Conservation (phyloP, 2,113 vertebrate genomes). For the Guaruba guarouba region DNA sequence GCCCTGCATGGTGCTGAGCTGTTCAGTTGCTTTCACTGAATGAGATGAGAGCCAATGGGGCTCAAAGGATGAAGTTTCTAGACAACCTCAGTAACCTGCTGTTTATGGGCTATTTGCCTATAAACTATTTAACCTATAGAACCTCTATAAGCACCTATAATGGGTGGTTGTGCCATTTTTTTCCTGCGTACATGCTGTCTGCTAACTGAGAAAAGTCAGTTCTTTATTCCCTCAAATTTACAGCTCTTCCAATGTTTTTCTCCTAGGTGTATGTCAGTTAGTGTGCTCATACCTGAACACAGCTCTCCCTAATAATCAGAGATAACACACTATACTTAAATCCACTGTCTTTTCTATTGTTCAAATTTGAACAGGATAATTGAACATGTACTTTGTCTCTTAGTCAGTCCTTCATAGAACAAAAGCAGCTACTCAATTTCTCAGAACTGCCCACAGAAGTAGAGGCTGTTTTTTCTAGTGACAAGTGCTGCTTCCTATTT, state of each 20-base stretch:
- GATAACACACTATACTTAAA: not conserved
- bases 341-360: not conserved
- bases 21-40: not conserved
- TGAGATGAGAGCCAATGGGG: not conserved
- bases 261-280: not conserved
- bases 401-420: conserved; percentile 7
- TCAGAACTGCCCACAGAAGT: conserved; percentile 24
- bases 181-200: not conserved
- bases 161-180: not conserved
- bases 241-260: not conserved
- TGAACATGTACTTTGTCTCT: not conserved
- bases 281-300: not conserved
- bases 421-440: not conserved
- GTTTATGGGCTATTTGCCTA: not conserved
- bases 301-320: not conserved
- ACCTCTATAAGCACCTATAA: not conserved
- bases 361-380: conserved; percentile 34
- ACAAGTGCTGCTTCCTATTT: not conserved
- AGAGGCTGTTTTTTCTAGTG: not conserved
- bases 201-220: not conserved
- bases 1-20: not conserved
- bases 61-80: not conserved
- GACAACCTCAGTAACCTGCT: not conserved
- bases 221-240: not conserved
- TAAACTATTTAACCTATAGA: not conserved